These are phyloP conservation scores for Crioceris asparagi DNA, from an alignment of 2,888 invertebrate genomes.

Conservation along the genomic window DNA sequence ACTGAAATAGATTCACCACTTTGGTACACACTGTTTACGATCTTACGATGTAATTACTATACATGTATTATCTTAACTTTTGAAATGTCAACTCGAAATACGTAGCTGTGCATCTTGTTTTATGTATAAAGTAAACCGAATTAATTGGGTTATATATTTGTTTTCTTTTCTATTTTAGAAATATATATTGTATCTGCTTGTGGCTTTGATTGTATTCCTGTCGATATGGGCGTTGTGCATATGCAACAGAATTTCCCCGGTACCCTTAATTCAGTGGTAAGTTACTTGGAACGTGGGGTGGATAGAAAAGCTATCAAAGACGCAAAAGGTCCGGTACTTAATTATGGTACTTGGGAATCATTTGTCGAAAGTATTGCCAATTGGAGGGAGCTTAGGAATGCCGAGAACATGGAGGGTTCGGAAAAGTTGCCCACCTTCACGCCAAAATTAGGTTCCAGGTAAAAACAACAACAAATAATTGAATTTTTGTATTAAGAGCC, in stretches of 20 bases:
- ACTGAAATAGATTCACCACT: no score
- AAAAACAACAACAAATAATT: no score
- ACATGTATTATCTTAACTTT: no score
- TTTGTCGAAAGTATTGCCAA: slow-evolving; percentile 66
- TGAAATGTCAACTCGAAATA: no score
- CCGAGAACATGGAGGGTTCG: slow-evolving; percentile 56
- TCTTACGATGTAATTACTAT: no score
- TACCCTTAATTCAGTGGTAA: slow-evolving; percentile 66
- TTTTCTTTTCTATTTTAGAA: no score
- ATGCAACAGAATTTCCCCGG: slow-evolving; percentile 57
- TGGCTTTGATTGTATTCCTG: slow-evolving; percentile 88
- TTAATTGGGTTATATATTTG: no score
- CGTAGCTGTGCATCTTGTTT: no score
- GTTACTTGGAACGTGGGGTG: slow-evolving; percentile 45
- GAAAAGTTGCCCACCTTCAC: slow-evolving; percentile 49
- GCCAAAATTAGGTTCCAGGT: slow-evolving; percentile 38
- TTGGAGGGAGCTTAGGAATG: slow-evolving; percentile 47
- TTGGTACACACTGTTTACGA: no score
- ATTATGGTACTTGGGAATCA: slow-evolving; percentile 87
- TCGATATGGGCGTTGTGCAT: slow-evolving; percentile 76
- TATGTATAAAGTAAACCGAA: no score
- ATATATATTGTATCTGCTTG: slow-evolving; percentile 83
- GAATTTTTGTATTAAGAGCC: no score
- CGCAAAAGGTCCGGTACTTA: slow-evolving; percentile 45
- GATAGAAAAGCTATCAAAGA: slow-evolving; percentile 26